Base-by-base conservation (phyloP, 2,797 vertebrate genomes). In the Margarornis squamiger region DNA sequence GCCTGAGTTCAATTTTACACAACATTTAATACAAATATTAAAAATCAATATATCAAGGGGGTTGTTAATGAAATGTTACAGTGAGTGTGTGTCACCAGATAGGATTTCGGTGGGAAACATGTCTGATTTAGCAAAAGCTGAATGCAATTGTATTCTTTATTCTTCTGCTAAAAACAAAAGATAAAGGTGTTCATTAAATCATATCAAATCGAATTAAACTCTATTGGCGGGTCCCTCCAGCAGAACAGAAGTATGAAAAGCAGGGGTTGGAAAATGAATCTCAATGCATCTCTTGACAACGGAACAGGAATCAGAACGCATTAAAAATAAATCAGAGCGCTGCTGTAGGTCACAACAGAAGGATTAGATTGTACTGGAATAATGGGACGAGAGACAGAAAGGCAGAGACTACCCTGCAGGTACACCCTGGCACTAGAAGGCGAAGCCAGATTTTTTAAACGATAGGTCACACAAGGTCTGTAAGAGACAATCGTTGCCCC, bases 11-110 rank as follows among this genome's bases (percentile, higher is more conserved):
- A 97, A 97, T 97, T 97, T 97, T 97, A 97, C 96, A 97, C 96
- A 97, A 97, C 97, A 98, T 98, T 97, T 97, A 98, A 97, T 97
- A 97, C 95, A 90, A 97, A 97, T 97, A 97, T 97, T 97, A 97
- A 97, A 97, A 97, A 98, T 97, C 97, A 97, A 97, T 98, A 98
- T 96, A 97, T 97, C 96, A 95, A 95, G 94, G 89, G 96, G 97
- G 96, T 96, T 96, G 97, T 96, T 95, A 96, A 97, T 97, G 97
- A 98, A 96, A 97, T 90, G 34, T 92, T 97, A 96, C 96, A 92
- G 94, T 95, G 89, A 49, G 79, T 82, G 95, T 95, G 81, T 94
- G 93, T 91, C 95, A 95, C 65, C 58, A 93, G 94, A 74, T 89
- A 96, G 96, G 95, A 96, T 95, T 97, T 95, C 88, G 87, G 93